phyloP scores from a whole-genome alignment of 2,888 invertebrate genomes.

The Tachina grossa region DNA sequence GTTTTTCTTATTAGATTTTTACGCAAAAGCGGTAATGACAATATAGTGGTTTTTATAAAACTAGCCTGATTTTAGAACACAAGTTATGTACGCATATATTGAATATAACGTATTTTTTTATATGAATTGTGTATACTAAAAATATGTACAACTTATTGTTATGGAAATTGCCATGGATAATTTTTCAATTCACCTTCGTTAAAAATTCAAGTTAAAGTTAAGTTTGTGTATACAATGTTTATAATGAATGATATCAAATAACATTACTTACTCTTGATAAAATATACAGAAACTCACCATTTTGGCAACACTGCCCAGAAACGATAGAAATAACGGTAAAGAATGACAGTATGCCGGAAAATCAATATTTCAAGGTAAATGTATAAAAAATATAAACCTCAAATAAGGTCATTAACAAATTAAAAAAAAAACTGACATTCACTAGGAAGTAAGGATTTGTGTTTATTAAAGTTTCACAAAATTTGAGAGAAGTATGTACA shows the following conservation, averaged over 20 bases:
- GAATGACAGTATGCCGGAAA: not conserved
- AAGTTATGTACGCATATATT: too few relatives aligned
- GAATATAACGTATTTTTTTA: too few relatives aligned
- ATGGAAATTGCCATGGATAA: too few relatives aligned
- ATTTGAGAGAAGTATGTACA: not conserved
- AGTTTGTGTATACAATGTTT: too few relatives aligned
- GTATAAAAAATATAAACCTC: not conserved
- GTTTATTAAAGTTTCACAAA: not conserved
- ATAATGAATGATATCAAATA: too few relatives aligned
- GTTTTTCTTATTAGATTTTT: not conserved
- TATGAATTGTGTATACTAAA: too few relatives aligned
- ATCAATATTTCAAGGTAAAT: conserved; percentile 27
- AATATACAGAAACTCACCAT: not conserved
- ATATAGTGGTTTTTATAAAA: not conserved
- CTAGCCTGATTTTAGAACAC: too few relatives aligned
- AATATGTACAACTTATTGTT: too few relatives aligned
- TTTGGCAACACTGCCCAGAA: not conserved
- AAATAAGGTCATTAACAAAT: conserved; percentile 46
- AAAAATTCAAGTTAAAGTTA: too few relatives aligned
- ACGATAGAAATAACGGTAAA: not conserved
- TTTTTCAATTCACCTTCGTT: too few relatives aligned
- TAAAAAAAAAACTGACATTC: conserved; percentile 21
- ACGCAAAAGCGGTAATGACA: not conserved
- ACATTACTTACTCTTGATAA: not conserved
- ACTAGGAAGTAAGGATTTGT: conserved; percentile 21